A percentile compares a stretch with the other conserved stretches of the same genome.
phyloP scores from a whole-genome alignment of 2,113 vertebrate genomes.

The Anolis sagrei region DNA sequence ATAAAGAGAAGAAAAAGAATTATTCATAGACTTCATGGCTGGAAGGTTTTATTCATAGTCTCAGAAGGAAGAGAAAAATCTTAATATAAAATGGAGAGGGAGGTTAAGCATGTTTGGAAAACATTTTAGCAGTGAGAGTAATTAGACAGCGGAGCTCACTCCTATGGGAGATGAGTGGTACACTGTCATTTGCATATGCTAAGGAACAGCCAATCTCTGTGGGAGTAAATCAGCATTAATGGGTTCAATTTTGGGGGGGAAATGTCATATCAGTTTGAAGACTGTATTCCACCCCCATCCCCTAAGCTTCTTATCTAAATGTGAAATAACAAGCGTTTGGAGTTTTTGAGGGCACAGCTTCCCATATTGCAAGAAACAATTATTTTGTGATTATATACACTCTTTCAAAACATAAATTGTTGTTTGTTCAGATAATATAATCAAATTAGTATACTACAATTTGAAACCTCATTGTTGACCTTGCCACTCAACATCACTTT shows the following conservation, averaged over 20 bases:
- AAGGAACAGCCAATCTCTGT: neutral
- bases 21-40: constrained; percentile 2
- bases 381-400: neutral
- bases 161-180: neutral
- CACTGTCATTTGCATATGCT: neutral
- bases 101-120: neutral
- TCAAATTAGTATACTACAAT: neutral
- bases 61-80: neutral
- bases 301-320: neutral
- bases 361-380: neutral
- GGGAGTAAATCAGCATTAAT: neutral
- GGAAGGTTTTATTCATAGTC: neutral
- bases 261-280: neutral
- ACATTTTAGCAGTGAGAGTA: neutral
- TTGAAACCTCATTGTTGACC: neutral
- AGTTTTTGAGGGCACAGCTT: no score
- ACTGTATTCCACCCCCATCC: neutral
- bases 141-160: neutral
- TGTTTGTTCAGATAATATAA: neutral
- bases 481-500: neutral
- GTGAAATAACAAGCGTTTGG: neutral
- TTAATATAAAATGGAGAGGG: neutral
- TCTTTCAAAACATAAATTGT: neutral
- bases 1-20: constrained; percentile 15
- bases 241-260: neutral